Evolutionary conservation across 2,113 vertebrate species (phyloP), one percentile per base, ranked within the genome.

Genomic region (Theropithecus gelada): DNA sequence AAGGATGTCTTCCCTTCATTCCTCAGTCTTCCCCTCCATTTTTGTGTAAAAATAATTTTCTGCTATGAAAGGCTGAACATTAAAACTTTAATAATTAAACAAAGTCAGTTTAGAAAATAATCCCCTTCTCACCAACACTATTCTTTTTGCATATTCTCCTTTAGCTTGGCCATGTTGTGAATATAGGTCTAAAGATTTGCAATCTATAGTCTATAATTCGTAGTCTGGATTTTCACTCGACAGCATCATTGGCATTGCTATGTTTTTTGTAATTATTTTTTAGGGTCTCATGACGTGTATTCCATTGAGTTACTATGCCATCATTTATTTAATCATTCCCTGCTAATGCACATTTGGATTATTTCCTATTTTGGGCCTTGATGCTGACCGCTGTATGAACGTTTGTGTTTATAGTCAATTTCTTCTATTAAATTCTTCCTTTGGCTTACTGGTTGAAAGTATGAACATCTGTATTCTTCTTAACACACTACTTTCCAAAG

Each of bases 401-500:
- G 38, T 43, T 30, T 52, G 64, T 85, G 40, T 93, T 72, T 84
- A 81, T 16, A 43, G 78, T 52, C 12, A 22, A 25, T 95, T 97
- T 94, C 70, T 79, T 83, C 73, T 94, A 27, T 75, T 87, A 90
- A 59, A 30, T 79, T 79, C 55, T 88, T 80, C 70, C 43, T 84
- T 79, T 81, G 81, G 81, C 40, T 57, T 75, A 40, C 40, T 61
- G 14, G 6, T 32, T 43, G 43, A 86, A 45, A 57, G 13, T 32
- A 27, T 20, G 27, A 23, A 64, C 25, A 35, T 61, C 61, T 59
- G 35, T 43, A 59, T 57, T 64, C 90, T 92, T 64, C 88, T 92
- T 82, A 16, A 61, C 52, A 50, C 20, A 5, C 38, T 43, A 12
- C 45, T 61, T 88, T 59, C 61, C 82, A 6, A 86, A 91, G 88